These are phyloP conservation scores for Palloptera scutellata DNA, from an alignment of 2,888 invertebrate species.

Conservation along the genomic window DNA sequence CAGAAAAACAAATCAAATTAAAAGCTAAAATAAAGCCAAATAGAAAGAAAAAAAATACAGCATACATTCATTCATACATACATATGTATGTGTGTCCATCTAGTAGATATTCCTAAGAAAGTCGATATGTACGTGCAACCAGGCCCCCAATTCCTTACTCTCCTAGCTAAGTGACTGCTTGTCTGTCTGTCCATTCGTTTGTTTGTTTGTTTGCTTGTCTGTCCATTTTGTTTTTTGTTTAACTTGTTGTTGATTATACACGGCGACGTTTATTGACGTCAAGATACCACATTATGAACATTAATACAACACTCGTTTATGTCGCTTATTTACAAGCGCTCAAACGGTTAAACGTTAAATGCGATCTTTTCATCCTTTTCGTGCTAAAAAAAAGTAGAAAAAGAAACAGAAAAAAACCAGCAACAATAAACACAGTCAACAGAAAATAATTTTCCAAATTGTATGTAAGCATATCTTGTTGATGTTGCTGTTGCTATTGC, in stretches of 20 bases:
- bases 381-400: not conserved
- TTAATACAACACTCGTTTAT: slow-evolving; percentile 63
- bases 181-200: not conserved
- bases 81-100: not conserved
- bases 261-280: slow-evolving; percentile 63
- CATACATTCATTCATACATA: not conserved
- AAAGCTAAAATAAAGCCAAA: no score
- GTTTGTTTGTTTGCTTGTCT: not conserved
- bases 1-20: no score
- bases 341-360: slow-evolving; percentile 12
- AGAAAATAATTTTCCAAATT: slow-evolving; percentile 15
- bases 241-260: not conserved
- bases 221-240: not conserved
- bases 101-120: not conserved
- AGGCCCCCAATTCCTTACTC: no score
- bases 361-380: slow-evolving; percentile 28
- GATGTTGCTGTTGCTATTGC: not conserved
- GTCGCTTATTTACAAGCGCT: slow-evolving; percentile 60
- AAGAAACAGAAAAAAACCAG: not conserved
- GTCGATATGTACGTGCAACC: no score
- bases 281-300: slow-evolving; percentile 63
- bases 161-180: not conserved
- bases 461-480: not conserved
- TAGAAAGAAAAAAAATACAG: not conserved
- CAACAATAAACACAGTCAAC: not conserved